Evolutionary conservation across 1,140 invertebrate genomes (phyloP).

Genomic region (Drosophila mojavensis): DNA sequence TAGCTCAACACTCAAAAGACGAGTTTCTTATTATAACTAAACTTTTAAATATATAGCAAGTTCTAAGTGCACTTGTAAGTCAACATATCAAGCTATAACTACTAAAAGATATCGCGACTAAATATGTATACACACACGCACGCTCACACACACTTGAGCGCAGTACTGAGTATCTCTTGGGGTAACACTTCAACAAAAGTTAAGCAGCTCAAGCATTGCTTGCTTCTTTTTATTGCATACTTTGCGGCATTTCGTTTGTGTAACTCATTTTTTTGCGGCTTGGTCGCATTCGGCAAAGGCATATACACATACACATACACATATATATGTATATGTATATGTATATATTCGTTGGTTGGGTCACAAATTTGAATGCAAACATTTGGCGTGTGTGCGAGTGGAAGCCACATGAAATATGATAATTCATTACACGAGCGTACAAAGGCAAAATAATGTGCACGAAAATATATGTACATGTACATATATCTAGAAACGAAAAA

Average conservation of each 20-base stretch:
- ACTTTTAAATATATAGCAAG: no score
- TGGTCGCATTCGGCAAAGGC: constrained; percentile 26
- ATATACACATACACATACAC: constrained; percentile 10
- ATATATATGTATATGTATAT: constrained; percentile 12
- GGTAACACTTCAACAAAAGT: neutral
- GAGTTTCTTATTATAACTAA: no score
- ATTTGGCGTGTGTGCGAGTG: constrained; percentile 47
- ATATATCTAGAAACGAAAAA: neutral
- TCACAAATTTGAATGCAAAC: constrained; percentile 71
- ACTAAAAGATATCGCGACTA: no score
- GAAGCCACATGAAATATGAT: constrained; percentile 79
- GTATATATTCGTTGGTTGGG: constrained; percentile 28
- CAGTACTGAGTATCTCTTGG: constrained; percentile 13
- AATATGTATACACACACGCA: no score
- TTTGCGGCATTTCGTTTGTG: constrained; percentile 75
- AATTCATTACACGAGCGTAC: constrained; percentile 78
- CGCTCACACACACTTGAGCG: no score
- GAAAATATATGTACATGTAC: constrained; percentile 22
- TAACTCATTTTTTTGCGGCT: constrained; percentile 52
- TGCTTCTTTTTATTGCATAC: constrained; percentile 70
- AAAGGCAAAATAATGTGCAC: constrained; percentile 55
- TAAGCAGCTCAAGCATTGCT: neutral
- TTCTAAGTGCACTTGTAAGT: neutral
- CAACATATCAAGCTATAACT: no score
- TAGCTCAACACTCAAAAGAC: no score